Evolutionary conservation across 2,113 vertebrate genomes (phyloP), one percentile per base, ranked within the genome.

Genomic region (Limnothrissa miodon): DNA sequence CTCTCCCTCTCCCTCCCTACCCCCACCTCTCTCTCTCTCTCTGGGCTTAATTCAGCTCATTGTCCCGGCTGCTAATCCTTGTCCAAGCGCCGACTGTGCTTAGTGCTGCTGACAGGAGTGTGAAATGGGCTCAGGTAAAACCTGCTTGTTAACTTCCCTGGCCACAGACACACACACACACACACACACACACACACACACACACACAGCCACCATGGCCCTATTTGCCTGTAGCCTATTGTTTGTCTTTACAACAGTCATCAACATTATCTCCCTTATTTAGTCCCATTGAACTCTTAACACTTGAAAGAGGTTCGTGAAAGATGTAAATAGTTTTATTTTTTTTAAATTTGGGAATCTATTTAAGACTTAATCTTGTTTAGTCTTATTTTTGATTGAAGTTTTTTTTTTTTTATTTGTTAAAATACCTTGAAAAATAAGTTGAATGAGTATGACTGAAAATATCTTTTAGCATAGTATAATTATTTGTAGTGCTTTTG

Each of bases 81-180:
- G 86, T 88, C 81, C 86, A 89, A 89, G 89, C 88, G 89, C 78
- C 39, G 85, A 87, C 87, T 87, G 87, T 19, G 45, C 89, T 81
- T 89, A 92, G 85, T 90, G 88, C 88, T 78, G 91, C 83, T 85
- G 92, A 92, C 93, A 91, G 86, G 84, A 90, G 90, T 84, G 8
- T 82, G 80, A 90, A 94, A 90, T 92, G 93, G 92, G 93, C 93
- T 94, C 91, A 92, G 92, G 91, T 93, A 93, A 90, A 90, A 90
- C 88, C 89, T 87, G 85, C 81, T 82, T 88, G 88, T 90, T 92
- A n/a, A n/a, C n/a, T n/a, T n/a, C n/a, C n/a, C n/a, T n/a, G n/a
- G n/a, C n/a, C n/a, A n/a, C n/a, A n/a, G n/a, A n/a, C n/a, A n/a
- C n/a, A n/a, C n/a, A n/a, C n/a, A n/a, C n/a, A 89, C 84, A 87